phyloP scores from a whole-genome alignment of 2,888 invertebrate genomes.

The Protodeltote pygarga region DNA sequence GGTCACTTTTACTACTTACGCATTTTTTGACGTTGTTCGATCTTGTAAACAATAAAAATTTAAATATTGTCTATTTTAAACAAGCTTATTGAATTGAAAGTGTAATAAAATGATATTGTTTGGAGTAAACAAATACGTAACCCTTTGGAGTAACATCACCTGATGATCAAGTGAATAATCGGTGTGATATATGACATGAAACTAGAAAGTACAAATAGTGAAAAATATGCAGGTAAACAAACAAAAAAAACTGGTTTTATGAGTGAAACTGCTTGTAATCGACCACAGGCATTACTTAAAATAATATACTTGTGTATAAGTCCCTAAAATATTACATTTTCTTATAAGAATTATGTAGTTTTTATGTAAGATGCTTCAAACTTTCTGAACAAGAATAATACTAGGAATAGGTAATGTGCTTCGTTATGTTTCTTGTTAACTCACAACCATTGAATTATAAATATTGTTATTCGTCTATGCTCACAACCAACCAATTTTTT shows the following conservation, averaged over 20 bases:
- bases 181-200: constrained; percentile 7
- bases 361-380: too few species aligned
- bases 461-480: too few species aligned
- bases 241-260: constrained; percentile 2
- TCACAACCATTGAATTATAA: too few species aligned
- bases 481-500: too few species aligned
- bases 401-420: too few species aligned
- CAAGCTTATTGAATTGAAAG: constrained; percentile 20
- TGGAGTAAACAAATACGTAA: background rate
- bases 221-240: constrained; percentile 30
- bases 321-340: too few species aligned
- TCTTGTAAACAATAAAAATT: constrained; percentile 29
- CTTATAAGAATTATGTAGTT: too few species aligned
- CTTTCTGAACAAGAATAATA: too few species aligned
- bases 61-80: background rate
- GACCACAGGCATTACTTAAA: background rate
- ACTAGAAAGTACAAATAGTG: constrained; percentile 7
- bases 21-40: constrained; percentile 1
- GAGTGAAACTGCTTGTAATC: background rate
- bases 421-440: too few species aligned
- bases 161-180: background rate
- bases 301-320: too few species aligned
- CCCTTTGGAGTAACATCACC: background rate
- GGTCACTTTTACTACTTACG: too few species aligned
- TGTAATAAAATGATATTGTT: background rate